phyloP scores from a whole-genome alignment of 2,797 vertebrate genomes.

The Threskiornis aethiopicus region DNA sequence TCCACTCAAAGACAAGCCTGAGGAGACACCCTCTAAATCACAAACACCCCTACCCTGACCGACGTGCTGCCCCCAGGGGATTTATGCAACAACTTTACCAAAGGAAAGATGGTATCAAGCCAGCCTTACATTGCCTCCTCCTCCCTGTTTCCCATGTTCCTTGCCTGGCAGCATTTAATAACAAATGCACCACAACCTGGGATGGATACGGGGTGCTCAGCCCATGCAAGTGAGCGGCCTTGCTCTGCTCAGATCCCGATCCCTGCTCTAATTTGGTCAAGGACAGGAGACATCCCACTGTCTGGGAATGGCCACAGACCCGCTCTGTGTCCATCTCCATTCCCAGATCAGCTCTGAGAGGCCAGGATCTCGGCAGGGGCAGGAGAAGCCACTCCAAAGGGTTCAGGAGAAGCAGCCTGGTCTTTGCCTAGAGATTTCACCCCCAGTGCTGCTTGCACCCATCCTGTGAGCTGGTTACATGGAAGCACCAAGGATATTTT shows the following conservation, averaged over 20 bases:
- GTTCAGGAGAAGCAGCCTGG: neutral
- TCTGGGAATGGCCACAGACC: neutral
- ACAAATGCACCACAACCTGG: neutral
- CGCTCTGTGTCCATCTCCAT: neutral
- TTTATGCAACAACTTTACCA: neutral
- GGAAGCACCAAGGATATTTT: conserved; percentile 11
- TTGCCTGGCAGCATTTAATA: neutral
- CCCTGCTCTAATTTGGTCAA: neutral
- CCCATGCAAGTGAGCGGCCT: neutral
- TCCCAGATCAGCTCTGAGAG: neutral
- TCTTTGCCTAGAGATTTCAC: neutral
- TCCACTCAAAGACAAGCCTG: neutral
- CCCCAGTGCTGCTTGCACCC: neutral
- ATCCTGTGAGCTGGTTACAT: neutral
- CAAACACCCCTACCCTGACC: neutral
- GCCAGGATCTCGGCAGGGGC: neutral
- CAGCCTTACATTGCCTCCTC: neutral
- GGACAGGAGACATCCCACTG: neutral
- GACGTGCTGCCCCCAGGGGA: neutral
- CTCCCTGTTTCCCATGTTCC: neutral
- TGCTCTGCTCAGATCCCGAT: neutral
- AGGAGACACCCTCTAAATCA: neutral
- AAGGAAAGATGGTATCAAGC: neutral
- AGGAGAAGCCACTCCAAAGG: neutral
- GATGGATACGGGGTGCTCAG: neutral